phyloP scores from a whole-genome alignment of 2,797 vertebrate species.

The Artibeus jamaicensis region DNA sequence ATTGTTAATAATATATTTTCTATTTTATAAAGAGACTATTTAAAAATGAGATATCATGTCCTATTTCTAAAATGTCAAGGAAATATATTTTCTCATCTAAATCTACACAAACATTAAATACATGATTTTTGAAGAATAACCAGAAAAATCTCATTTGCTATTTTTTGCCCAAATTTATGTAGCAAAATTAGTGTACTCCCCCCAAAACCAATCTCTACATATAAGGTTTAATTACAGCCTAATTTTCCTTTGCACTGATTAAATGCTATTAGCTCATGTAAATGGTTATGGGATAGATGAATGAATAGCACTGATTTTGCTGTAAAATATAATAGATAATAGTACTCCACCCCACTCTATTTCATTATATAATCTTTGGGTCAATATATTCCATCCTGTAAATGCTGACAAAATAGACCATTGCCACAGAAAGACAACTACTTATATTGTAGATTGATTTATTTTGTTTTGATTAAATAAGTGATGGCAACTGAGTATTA shows the following conservation, averaged over 20 bases:
- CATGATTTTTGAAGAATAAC: neutral
- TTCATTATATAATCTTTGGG: neutral
- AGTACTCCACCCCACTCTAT: neutral
- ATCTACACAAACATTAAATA: neutral
- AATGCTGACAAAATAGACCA: neutral
- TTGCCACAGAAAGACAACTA: neutral
- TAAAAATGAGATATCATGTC: neutral
- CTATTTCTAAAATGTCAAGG: neutral
- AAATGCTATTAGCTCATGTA: neutral
- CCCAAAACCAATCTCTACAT: neutral
- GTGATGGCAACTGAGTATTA: neutral
- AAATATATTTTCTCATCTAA: neutral
- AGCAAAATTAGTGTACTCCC: neutral
- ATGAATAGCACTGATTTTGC: neutral
- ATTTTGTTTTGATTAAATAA: neutral
- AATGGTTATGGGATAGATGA: neutral
- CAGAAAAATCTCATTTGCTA: neutral
- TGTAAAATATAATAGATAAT: neutral
- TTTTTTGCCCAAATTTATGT: neutral
- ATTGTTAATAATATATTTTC: neutral
- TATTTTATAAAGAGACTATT: neutral
- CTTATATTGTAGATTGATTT: neutral
- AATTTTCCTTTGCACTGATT: neutral
- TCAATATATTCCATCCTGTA: neutral
- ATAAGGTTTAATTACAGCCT: neutral